These are phyloP conservation scores for Eclectus roratus DNA, from an alignment of 2,113 vertebrate species.

Conservation along the genomic window DNA sequence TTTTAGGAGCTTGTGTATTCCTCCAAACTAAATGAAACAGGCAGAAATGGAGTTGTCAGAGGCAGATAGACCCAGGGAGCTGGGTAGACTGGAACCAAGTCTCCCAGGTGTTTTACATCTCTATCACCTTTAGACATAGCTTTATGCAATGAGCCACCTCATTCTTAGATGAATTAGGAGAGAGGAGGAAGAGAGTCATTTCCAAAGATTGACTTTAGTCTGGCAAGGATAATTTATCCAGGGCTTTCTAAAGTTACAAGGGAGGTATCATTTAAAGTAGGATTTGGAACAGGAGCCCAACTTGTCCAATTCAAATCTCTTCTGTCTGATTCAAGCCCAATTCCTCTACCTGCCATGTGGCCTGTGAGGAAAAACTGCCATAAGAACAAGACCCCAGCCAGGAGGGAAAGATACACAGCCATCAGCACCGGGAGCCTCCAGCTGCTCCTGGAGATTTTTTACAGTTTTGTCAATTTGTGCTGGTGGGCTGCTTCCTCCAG, in stretches of 20 bases:
- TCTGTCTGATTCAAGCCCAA: neutral
- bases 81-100: neutral
- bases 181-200: neutral
- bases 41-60: neutral
- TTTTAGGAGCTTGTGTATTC: neutral
- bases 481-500: neutral
- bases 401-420: neutral
- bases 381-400: neutral
- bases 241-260: neutral
- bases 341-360: neutral
- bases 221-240: neutral
- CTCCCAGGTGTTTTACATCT: neutral
- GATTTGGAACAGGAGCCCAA: neutral
- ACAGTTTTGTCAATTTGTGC: neutral
- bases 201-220: neutral
- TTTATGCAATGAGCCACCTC: neutral
- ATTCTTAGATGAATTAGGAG: neutral
- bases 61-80: neutral
- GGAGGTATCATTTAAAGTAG: neutral
- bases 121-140: neutral
- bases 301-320: neutral
- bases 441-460: conserved; percentile 22
- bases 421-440: neutral
- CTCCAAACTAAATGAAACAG: neutral
- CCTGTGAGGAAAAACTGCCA: neutral